Evolutionary conservation across 2,888 invertebrate genomes (phyloP), one percentile per base, ranked within the genome.

Genomic region (Notocelia uddmanniana): DNA sequence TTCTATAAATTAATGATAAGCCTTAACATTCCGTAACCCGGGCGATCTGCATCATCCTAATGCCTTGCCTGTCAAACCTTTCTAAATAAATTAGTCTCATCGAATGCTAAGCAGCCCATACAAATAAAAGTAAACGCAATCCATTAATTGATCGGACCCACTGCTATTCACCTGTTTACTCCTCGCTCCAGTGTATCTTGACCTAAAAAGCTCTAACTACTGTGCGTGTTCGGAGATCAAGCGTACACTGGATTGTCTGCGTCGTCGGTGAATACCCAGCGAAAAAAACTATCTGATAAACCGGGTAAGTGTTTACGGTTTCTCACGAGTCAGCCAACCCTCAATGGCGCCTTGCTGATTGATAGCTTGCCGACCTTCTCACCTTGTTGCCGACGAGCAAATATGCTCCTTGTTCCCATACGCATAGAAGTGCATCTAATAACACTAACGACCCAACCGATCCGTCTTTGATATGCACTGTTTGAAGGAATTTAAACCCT

Each of bases 291-390:
- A 92, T 92, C 91, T 87, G 93, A 93, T 93, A 92, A 92, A 89
- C 85, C 86, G 90, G 88, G 90, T 92, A 93, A 92, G 92, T 92
- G 92, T 93, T 93, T 93, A 93, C 92, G 88, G 91, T 90, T 93
- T 93, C 93, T 93, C 92, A 93, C 92, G 91, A 90, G 86, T 86
- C 86, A 88, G 82, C 89, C 91, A 92, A 88, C 92, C 92, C 92
- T 93, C 92, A 92, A 93, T 93, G 93, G 93, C 93, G 93, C 93
- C 93, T 90, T 83, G 82, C 91, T 93, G 93, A 93, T 93, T 92
- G 92, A 93, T 93, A 92, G 90, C 86, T 86, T 80, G 81, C 84
- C 89, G 85, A 86, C 86, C 90, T 89, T 90, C 88, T 85, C 89
- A 89, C 89, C 89, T 89, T 75, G 57, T 2, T 15, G 31, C 15